Evolutionary conservation across 2,113 vertebrate genomes (phyloP), one percentile per base, ranked within the genome.

Genomic region (Podarcis cretensis): DNA sequence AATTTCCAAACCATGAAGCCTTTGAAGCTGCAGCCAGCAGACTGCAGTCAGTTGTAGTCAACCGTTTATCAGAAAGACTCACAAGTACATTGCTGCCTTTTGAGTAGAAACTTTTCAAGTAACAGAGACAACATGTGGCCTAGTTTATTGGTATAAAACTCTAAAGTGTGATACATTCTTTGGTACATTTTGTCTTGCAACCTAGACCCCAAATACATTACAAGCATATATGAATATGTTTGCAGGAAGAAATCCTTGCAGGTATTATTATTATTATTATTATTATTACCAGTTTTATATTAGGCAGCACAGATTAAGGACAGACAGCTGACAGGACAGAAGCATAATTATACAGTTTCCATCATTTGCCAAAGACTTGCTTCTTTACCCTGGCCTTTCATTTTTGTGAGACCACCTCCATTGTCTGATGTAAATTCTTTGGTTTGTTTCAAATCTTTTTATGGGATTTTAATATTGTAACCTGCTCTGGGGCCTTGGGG

Each of bases 1-100:
- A 90, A 87, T 93, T 94, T 89, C 90, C 90, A 89, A 88, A 16
- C 59, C 66, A 87, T 20, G 43, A 78, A 87, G 57, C 74, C 90
- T 95, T 91, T 78, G 90, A 93, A 95, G 93, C 91, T 75, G 14
- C 40, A 87, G 85, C 88, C 91, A 96, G 81, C 80, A 92, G 63
- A 30, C 30, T 89, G 90, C 79, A 87, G 48, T 69, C 63, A 57
- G 88, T 82, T 30, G 25, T 9, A 78, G 32, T 43, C 32, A 88
- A 81, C 86, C 75, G 21, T 87, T 91, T 94, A 87, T 86, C 85
- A 81, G 65, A 91, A 82, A 71, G 85, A 89, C 80, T 81, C 89
- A 59, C 10, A 84, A 77, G 84, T 91, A 91, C 94, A 85, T 35
- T 89, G 86, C 82, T 91, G 83, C 74, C 40, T 86, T 89, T 89